Conservation (phyloP, 2,888 invertebrate species). For the Serrognathus titanus region DNA sequence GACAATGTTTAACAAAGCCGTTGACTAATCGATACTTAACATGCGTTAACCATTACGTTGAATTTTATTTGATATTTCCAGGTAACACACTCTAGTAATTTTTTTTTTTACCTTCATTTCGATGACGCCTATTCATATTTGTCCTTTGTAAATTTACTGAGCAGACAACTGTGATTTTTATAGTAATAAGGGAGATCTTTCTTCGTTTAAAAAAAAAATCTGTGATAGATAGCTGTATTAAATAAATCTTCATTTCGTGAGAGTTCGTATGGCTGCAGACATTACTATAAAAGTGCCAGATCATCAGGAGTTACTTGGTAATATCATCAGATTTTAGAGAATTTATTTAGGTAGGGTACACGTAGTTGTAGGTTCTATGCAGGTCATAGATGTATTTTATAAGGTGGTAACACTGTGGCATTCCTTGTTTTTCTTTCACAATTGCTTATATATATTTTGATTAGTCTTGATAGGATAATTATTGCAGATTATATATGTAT, state of each 20-base stretch:
- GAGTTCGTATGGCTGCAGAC: no score
- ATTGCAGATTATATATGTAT: no score
- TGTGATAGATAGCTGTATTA: no score
- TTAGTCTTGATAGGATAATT: no score
- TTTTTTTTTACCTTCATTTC: neutral
- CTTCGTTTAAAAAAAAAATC: no score
- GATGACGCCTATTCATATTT: neutral
- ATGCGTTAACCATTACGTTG: slow-evolving; percentile 28
- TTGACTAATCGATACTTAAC: slow-evolving; percentile 34
- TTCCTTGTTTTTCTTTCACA: slow-evolving; percentile 26
- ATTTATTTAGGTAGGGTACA: slow-evolving; percentile 1
- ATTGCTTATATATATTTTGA: neutral
- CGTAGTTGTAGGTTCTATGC: slow-evolving; percentile 31
- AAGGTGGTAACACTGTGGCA: slow-evolving; percentile 33
- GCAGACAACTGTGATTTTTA: no score
- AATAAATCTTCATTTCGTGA: no score
- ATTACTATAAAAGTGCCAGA: no score
- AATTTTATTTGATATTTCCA: slow-evolving; percentile 11
- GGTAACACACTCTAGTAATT: neutral
- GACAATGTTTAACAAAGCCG: slow-evolving; percentile 37
- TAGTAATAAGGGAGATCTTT: no score
- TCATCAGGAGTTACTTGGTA: neutral
- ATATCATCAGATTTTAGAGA: slow-evolving; percentile 1
- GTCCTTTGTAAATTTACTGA: neutral
- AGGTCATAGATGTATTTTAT: slow-evolving; percentile 32